Evolutionary conservation across 1,140 invertebrate species (phyloP).

Genomic region (Pemphigus obesinymphae): DNA sequence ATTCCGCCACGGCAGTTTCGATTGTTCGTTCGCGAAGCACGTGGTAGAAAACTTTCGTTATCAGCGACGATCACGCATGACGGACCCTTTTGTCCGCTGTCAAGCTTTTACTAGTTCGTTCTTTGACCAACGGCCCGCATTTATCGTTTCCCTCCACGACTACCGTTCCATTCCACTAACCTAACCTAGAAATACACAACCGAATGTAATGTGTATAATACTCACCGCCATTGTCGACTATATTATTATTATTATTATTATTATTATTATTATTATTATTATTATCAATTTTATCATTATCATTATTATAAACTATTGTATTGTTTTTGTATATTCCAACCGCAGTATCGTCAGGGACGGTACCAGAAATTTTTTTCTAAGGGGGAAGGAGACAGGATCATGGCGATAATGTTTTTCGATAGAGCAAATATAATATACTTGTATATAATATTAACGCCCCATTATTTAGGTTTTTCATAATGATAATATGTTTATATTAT

Average conservation of each 20-base stretch:
- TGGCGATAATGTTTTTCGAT: too few relatives aligned
- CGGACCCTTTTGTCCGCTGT: constrained; percentile 18
- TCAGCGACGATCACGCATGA: constrained; percentile 26
- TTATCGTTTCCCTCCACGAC: not conserved
- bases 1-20: not conserved
- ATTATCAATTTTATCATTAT: too few relatives aligned
- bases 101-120: constrained; percentile 1
- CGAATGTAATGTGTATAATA: not conserved
- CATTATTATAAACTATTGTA: too few relatives aligned
- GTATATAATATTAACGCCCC: too few relatives aligned
- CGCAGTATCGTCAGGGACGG: not conserved
- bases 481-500: too few relatives aligned
- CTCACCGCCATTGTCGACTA: not conserved
- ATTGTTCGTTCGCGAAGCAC: not conserved
- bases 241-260: not conserved
- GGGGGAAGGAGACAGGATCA: too few relatives aligned
- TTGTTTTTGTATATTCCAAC: not conserved
- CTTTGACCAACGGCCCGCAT: constrained; percentile 6
- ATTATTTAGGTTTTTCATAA: too few relatives aligned
- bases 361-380: too few relatives aligned
- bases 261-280: not conserved
- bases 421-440: too few relatives aligned
- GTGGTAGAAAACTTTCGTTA: constrained; percentile 29
- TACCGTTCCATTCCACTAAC: not conserved
- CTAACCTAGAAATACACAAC: too few relatives aligned